Evolutionary conservation across 2,797 vertebrate species (phyloP), one percentile per base, ranked within the genome.

Genomic region (Gobionotothen gibberifrons): DNA sequence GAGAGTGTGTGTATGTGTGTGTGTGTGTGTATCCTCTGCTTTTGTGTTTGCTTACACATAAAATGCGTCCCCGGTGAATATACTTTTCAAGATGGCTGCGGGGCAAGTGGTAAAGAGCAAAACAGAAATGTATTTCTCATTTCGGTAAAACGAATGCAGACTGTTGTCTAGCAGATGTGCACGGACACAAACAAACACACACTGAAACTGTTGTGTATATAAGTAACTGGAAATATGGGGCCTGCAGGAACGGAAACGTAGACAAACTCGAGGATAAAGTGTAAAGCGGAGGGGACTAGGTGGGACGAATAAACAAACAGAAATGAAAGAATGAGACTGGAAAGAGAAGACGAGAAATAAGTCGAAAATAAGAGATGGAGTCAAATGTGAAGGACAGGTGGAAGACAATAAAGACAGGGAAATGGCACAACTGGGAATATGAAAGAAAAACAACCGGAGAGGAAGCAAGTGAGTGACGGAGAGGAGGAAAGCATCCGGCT

Each of bases 81-180:
- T 44, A 74, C 85, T 86, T 90, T 85, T 86, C 48, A 84, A 82
- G 36, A 89, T 82, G 74, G 80, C 86, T 89, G 42, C 22, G 1
- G 83, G 89, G 87, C 77, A 82, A 69, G 57, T 19, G 26, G 76
- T 70, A 79, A 80, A 84, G 69, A 61, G 75, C 72, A 80, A 58
- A 82, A 62, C 55, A 76, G 70, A 76, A 88, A 76, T 48, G 43
- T 0, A 74, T 79, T 85, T 75, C 64, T 81, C 72, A 81, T 81
- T 89, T 87, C 29, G 5, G 57, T 46, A 48, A 85, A 84, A 81
- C 69, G 76, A 89, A 91, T 82, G 76, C 80, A 79, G 46, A 77
- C 67, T 75, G 29, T 74, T 47, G 69, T 78, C 66, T 58, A 46
- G 53, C 14, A 84, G 67, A 73, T 57, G n/a, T 60, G 55, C 32